Evolutionary conservation across 1,140 invertebrate species (phyloP).

Genomic region (Musca domestica): DNA sequence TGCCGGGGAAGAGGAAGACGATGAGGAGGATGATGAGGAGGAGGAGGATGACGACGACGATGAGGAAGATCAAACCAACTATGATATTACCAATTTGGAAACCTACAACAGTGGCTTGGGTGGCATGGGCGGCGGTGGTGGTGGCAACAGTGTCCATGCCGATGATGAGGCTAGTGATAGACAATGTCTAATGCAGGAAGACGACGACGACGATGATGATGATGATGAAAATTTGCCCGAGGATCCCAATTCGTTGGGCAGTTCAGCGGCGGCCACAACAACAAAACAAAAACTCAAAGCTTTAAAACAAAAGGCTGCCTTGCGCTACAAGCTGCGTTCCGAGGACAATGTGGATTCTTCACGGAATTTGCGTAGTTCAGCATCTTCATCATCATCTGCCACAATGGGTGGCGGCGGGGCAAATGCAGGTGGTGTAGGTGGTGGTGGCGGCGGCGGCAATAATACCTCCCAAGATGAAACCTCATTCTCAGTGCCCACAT

Average conservation of each 20-base stretch:
- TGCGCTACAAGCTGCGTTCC: slow-evolving; percentile 18
- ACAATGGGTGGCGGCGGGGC: slow-evolving; percentile 44
- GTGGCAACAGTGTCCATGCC: slow-evolving; percentile 10
- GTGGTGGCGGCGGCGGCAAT: slow-evolving; percentile 25
- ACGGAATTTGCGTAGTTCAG: slow-evolving; percentile 31
- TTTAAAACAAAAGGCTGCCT: slow-evolving; percentile 40
- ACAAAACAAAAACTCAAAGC: slow-evolving; percentile 44
- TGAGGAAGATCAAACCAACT: slow-evolving; percentile 50
- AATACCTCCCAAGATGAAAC: slow-evolving; percentile 46
- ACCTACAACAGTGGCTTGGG: slow-evolving; percentile 41
- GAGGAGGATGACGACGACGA: slow-evolving; percentile 37
- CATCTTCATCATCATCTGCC: slow-evolving; percentile 43
- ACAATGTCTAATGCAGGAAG: slow-evolving; percentile 43
- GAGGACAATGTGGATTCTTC: slow-evolving; percentile 21
- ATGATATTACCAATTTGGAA: slow-evolving; percentile 51
- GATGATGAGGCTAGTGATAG: slow-evolving; percentile 48
- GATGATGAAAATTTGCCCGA: slow-evolving; percentile 28
- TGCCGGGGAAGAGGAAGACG: background rate
- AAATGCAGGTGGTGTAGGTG: no score
- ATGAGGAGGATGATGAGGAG: slow-evolving; percentile 20
- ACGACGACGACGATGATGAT: slow-evolving; percentile 42
- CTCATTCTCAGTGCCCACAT: slow-evolving; percentile 52
- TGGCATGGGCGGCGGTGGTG: background rate
- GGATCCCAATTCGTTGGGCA: slow-evolving; percentile 40
- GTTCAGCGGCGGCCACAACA: slow-evolving; percentile 35